These are phyloP conservation scores for Callospermophilus lateralis DNA, from an alignment of 2,113 vertebrate genomes.

Conservation along the genomic window DNA sequence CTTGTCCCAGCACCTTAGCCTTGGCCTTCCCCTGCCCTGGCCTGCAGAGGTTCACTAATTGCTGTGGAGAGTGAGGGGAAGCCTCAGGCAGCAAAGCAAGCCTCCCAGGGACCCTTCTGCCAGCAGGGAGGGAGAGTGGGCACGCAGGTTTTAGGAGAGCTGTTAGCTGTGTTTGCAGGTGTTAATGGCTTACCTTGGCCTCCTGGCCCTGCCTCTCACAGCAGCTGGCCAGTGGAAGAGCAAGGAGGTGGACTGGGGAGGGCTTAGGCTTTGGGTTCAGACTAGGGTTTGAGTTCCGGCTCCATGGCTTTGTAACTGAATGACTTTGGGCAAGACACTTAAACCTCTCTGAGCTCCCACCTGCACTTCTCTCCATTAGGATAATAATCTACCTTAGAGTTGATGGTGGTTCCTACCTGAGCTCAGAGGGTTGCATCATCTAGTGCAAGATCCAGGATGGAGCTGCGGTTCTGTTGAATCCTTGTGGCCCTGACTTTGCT, in stretches of 20 bases:
- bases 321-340: constrained; percentile 21
- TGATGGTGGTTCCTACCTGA: background rate
- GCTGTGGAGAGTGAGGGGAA: background rate
- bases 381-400: background rate
- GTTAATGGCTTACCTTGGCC: background rate
- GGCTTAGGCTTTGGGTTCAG: background rate
- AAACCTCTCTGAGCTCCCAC: background rate
- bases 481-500: background rate
- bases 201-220: background rate
- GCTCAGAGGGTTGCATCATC: background rate
- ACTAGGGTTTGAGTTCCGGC: background rate
- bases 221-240: background rate
- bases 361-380: background rate
- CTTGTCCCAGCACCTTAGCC: background rate
- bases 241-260: background rate
- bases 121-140: background rate
- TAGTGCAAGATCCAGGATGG: background rate
- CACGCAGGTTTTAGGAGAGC: background rate
- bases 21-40: background rate
- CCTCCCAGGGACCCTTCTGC: background rate
- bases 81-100: background rate
- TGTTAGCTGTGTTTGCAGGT: background rate
- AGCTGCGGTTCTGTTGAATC: background rate
- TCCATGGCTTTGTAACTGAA: background rate
- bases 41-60: background rate